Percentiles rank a stretch among this genome's conserved stretches.
Conservation (phyloP, 2,888 invertebrate species). For the Latrodectus elegans region DNA sequence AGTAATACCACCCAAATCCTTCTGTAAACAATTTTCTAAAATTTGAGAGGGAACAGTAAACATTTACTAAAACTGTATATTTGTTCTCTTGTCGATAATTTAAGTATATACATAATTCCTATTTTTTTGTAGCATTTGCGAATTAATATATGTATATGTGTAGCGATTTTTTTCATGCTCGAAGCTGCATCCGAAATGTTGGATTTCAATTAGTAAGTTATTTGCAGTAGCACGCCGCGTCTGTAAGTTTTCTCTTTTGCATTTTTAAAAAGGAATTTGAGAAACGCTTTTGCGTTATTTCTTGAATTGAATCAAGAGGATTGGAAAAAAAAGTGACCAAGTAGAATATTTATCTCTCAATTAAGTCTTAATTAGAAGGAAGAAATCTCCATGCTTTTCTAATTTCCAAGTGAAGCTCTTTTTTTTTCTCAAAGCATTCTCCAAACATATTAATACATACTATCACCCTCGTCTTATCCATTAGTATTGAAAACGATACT, state of each 20-base stretch:
- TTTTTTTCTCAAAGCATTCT: constrained; percentile 54
- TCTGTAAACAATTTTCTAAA: constrained; percentile 66
- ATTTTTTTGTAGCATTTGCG: constrained; percentile 38
- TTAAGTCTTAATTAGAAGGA: constrained; percentile 68
- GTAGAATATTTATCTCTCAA: constrained; percentile 68
- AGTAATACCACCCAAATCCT: constrained; percentile 63
- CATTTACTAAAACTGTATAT: constrained; percentile 67
- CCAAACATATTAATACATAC: constrained; percentile 60
- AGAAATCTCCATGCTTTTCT: constrained; percentile 65
- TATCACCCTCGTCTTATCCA: constrained; percentile 50
- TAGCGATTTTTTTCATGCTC: constrained; percentile 38
- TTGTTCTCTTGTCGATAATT: constrained; percentile 66
- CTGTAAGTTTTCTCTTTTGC: constrained; percentile 45
- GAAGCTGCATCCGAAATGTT: constrained; percentile 63
- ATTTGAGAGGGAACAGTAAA: constrained; percentile 57
- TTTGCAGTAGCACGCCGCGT: constrained; percentile 57
- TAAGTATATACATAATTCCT: constrained; percentile 68
- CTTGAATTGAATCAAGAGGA: constrained; percentile 58
- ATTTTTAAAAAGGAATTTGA: constrained; percentile 60
- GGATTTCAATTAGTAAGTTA: constrained; percentile 69
- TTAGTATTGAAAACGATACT: constrained; percentile 65
- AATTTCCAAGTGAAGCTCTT: constrained; percentile 51
- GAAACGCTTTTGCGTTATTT: constrained; percentile 61
- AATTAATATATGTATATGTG: constrained; percentile 34
- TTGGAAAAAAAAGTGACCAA: constrained; percentile 38